phyloP scores from a whole-genome alignment of 2,113 vertebrate genomes.

The Pseudorhombus dupliciocellatus region DNA sequence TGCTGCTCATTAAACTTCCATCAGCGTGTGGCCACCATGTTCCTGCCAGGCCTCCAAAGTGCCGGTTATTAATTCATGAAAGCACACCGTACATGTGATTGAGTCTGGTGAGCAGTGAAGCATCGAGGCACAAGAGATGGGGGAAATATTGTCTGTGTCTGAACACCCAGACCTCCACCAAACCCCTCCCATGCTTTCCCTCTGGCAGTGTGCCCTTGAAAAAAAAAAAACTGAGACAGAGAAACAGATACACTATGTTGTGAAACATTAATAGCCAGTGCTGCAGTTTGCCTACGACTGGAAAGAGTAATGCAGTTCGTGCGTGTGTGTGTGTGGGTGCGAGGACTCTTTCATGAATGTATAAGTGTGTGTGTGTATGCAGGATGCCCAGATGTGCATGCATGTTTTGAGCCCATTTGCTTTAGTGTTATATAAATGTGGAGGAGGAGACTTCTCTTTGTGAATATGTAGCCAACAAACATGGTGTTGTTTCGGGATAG shows the following conservation, averaged over 20 bases:
- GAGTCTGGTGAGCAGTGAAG: slow-evolving; percentile 89
- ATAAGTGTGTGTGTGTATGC: slow-evolving; percentile 12
- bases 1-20: slow-evolving; percentile 91
- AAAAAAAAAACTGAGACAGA: slow-evolving; percentile 40
- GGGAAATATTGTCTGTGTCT: slow-evolving; percentile 83
- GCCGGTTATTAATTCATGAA: slow-evolving; percentile 97
- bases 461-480: slow-evolving; percentile 66
- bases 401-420: slow-evolving; percentile 61
- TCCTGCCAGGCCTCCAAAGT: slow-evolving; percentile 86
- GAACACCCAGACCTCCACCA: slow-evolving; percentile 71
- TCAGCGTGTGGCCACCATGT: slow-evolving; percentile 84
- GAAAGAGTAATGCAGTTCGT: slow-evolving; percentile 64
- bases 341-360: slow-evolving; percentile 34
- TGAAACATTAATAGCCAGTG: slow-evolving; percentile 90
- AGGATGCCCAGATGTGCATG: slow-evolving; percentile 33
- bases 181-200: slow-evolving; percentile 66
- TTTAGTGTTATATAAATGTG: slow-evolving; percentile 65
- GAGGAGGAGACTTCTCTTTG: slow-evolving; percentile 56
- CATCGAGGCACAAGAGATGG: slow-evolving; percentile 82
- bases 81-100: slow-evolving; percentile 87
- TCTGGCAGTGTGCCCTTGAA: slow-evolving; percentile 73
- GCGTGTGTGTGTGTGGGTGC: slow-evolving; percentile 26
- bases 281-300: slow-evolving; percentile 79
- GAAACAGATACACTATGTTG: slow-evolving; percentile 77
- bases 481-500: slow-evolving; percentile 60